Evolutionary conservation across 2,113 vertebrate species (phyloP), one percentile per base, ranked within the genome.

Genomic region (Peromyscus leucopus): DNA sequence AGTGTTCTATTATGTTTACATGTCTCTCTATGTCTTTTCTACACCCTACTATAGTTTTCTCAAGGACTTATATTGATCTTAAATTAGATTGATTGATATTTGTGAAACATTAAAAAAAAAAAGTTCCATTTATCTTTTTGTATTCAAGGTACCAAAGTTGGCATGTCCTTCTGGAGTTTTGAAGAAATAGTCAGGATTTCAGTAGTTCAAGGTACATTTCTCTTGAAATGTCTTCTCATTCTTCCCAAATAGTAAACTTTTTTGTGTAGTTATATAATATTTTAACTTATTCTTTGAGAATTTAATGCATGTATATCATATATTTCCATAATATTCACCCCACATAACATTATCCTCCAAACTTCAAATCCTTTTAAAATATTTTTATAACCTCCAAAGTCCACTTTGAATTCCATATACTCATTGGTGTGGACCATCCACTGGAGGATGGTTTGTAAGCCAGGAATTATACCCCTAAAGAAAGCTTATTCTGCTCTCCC

Each of bases 51-150:
- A 26, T 22, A 75, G 12, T 90, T 78, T 87, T 33, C 33, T 59
- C 22, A 84, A 12, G 1, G 3, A 4, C 21, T 61, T 69, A 31
- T 2, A 16, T 2, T 75, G 11, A 75, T 69, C 31, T 86, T 28
- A 89, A 86, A 51, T 13, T 28, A 87, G 16, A 4, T 91, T 87
- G 69, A 0, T 59, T 51, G 17, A 0, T 67, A 67, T 90, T 93
- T 93, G 2, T 55, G 57, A 55, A 65, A 12, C 13, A n/a, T 39
- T 67, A 48, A 24, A 65, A 90, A 67, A 31, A 9, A 57, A 88
- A 67, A 1, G 5, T 24, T 0, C 51, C 75, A 1, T 7, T 21
- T 11, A 3, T 9, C 5, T 17, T 22, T 1, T 22, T 7, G 7
- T 71, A 42, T 1, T 75, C 75, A 80, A 16, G 57, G 3, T 1